Evolutionary conservation across 2,888 invertebrate species (phyloP).

Genomic region (Caenorhabditis imperialis): DNA sequence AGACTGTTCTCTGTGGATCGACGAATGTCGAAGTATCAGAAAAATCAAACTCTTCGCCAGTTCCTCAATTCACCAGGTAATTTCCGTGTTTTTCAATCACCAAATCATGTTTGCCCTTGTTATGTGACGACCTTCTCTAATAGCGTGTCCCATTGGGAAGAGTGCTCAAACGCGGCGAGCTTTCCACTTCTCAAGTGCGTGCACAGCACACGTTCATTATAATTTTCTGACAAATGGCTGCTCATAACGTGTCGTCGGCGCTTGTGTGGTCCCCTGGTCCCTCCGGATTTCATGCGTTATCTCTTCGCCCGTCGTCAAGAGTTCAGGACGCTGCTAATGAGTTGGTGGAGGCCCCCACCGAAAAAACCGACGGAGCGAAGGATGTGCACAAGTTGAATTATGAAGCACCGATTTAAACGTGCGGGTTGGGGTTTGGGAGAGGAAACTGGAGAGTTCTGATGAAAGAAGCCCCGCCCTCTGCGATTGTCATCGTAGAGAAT

Average conservation of each 20-base stretch:
- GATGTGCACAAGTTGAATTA: constrained; percentile 43
- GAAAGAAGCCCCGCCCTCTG: constrained; percentile 36
- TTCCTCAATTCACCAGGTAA: constrained; percentile 55
- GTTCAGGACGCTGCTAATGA: constrained; percentile 42
- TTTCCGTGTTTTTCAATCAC: background rate
- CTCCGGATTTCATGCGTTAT: constrained; percentile 49
- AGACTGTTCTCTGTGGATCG: constrained; percentile 40
- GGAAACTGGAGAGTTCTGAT: constrained; percentile 9
- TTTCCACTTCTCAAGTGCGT: constrained; percentile 41
- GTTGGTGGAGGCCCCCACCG: constrained; percentile 8
- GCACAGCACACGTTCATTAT: constrained; percentile 57
- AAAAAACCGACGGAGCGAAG: constrained; percentile 28
- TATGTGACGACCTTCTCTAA: background rate
- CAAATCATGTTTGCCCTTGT: background rate
- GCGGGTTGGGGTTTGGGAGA: constrained; percentile 5
- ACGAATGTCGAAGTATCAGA: constrained; percentile 22
- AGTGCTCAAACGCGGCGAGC: too few species aligned
- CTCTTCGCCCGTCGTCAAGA: constrained; percentile 8
- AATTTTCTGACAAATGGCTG: constrained; percentile 62
- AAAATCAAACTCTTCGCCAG: constrained; percentile 37
- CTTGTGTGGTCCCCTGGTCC: constrained; percentile 34
- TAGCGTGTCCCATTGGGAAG: too few species aligned
- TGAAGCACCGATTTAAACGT: constrained; percentile 44
- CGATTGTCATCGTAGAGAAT: constrained; percentile 8
- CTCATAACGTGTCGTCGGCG: constrained; percentile 57